A percentile compares a stretch with the other conserved stretches of the same genome.
Evolutionary conservation across 2,113 vertebrate genomes (phyloP).

Genomic region (Pelecanoides urinatrix): DNA sequence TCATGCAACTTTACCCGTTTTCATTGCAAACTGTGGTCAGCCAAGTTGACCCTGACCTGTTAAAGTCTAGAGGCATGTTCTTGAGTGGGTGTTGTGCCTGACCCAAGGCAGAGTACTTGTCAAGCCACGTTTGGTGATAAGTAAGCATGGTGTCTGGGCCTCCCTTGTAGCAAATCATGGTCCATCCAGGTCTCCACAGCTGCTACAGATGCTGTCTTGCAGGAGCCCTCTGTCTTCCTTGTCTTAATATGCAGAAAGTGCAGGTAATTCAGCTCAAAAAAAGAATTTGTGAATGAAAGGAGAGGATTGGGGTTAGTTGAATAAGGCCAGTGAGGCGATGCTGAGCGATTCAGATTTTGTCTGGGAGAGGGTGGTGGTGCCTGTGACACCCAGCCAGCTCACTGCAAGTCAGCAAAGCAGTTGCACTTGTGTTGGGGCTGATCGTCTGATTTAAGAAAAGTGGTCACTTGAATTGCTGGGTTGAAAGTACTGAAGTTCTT

Average conservation of each 20-base stretch:
- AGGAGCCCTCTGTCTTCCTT: neutral
- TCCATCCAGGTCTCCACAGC: neutral
- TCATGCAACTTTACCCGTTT: neutral
- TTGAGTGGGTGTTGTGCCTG: neutral
- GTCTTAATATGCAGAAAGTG: neutral
- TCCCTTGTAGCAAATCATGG: neutral
- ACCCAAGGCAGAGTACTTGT: neutral
- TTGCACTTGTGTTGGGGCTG: neutral
- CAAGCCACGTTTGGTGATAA: neutral
- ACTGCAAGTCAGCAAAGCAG: neutral
- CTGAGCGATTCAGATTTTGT: rapidly evolving
- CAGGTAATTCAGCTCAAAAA: neutral
- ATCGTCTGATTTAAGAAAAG: neutral
- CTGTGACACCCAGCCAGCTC: neutral
- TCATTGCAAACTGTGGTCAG: neutral
- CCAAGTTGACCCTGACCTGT: neutral
- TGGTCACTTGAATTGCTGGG: neutral
- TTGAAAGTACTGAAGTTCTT: neutral
- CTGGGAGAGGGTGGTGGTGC: neutral
- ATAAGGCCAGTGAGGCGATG: neutral
- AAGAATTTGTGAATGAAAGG: neutral
- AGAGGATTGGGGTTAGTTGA: neutral
- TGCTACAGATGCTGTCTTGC: neutral
- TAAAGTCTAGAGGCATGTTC: neutral
- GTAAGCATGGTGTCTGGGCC: neutral